Evolutionary conservation across 2,888 invertebrate genomes (phyloP).

Genomic region (Thecophora atra): DNA sequence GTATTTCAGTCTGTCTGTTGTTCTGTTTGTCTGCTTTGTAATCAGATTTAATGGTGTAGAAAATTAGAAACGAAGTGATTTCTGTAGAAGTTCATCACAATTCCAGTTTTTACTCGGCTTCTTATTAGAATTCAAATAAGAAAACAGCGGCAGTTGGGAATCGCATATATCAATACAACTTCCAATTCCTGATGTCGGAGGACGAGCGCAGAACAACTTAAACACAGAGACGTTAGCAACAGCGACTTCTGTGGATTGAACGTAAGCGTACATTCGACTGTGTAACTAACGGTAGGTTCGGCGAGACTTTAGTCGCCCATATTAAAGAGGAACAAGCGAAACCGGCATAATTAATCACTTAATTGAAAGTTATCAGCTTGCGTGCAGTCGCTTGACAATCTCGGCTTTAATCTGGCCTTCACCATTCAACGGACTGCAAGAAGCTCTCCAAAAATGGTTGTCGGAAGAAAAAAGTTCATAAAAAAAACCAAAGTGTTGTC

Average conservation of each 20-base stretch:
- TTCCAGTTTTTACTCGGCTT: not conserved
- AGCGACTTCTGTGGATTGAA: too few species aligned
- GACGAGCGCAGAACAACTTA: too few species aligned
- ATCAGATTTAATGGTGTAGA: conserved; percentile 48
- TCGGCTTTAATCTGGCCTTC: not conserved
- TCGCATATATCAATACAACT: too few species aligned
- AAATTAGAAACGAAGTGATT: conserved; percentile 48
- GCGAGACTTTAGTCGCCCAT: conserved; percentile 13
- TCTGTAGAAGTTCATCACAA: not conserved
- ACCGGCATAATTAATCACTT: not conserved
- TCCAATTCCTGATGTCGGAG: too few species aligned
- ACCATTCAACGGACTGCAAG: not conserved
- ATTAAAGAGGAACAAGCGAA: not conserved
- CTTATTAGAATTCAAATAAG: not conserved
- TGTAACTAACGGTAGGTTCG: too few species aligned
- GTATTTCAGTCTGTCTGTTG: conserved; percentile 23
- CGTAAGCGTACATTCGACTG: too few species aligned
- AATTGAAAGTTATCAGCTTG: conserved; percentile 20
- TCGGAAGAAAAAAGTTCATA: not conserved
- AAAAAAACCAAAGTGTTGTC: not conserved
- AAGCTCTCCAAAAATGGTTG: not conserved
- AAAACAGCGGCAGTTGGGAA: too few species aligned
- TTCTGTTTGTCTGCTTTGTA: conserved; percentile 27
- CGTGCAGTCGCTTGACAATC: not conserved
- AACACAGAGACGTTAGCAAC: too few species aligned